Base-by-base conservation (phyloP, 2,888 invertebrate species). In the Parnassius smintheus region DNA sequence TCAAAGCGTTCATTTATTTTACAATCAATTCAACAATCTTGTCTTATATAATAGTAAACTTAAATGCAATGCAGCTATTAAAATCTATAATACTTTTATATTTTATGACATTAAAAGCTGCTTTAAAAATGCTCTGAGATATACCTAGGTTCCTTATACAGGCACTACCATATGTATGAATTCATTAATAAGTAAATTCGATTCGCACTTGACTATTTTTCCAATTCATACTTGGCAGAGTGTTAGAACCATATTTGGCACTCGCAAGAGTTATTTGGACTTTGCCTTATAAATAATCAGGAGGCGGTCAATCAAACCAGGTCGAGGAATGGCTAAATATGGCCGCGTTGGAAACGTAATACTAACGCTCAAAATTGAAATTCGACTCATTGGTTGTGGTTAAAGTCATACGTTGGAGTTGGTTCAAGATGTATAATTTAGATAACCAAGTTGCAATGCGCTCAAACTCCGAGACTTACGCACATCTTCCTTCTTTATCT, bases 271-370 rank as follows among this genome's bases (percentile, higher is more conserved):
- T 48, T 54, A 45, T 52, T 61, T 52, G 18, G 56, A 51, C 35
- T 56, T 45, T 48, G 56, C 51, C 51, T 56, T 61, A 56, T 61
- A 61, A 52, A 61, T 42, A 61, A 53, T 35, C 45, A 56, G 25
- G 50, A 51, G 46, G 50, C 46, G 45, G 41, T 35, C 56, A 11
- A n/a, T 13, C 41, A 13, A 18, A 61, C 13, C 51, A 42, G 50
- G 12, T 42, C 48, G 49, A 48, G 12, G 42, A 54, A 52, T 44
- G 44, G 42, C 42, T 41, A 11, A 48, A 54, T 48, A 18, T 48
- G 53, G 59, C 13, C 4, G 49, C 11, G 25, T 10, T 57, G 35
- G 42, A 13, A 56, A 56, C 41, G 22, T 48, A n/a, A 35, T 9
- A 59, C 13, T n/a, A 45, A n/a, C n/a, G 53, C 46, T 25, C 46